phyloP scores from a whole-genome alignment of 2,888 invertebrate species.

The Leucophenga maculata region DNA sequence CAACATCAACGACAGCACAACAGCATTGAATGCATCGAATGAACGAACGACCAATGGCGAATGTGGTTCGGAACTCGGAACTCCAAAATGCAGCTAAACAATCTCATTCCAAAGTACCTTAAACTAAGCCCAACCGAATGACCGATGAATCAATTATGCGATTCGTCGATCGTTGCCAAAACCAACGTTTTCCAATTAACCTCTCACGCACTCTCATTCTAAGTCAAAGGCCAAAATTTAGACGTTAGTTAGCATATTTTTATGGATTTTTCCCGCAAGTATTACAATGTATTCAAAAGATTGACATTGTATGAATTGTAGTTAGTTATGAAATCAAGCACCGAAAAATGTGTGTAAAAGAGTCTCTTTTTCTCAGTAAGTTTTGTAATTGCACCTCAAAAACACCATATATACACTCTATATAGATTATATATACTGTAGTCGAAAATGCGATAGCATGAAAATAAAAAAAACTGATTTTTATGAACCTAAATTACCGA shows the following conservation, averaged over 20 bases:
- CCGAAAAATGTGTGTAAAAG: not conserved
- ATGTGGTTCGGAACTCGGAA: conserved; percentile 46
- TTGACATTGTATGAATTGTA: conserved; percentile 42
- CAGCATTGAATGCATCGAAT: conserved; percentile 37
- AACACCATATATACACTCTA: conserved; percentile 29
- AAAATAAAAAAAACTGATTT: conserved; percentile 9
- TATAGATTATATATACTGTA: conserved; percentile 34
- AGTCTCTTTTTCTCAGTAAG: conserved; percentile 40
- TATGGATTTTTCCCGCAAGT: conserved; percentile 48
- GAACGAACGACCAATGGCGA: not conserved
- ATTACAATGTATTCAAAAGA: conserved; percentile 19
- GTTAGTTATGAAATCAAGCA: conserved; percentile 36
- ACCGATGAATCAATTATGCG: not conserved
- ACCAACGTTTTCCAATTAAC: conserved; percentile 60
- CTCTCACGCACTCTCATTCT: conserved; percentile 54
- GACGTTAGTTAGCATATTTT: conserved; percentile 54
- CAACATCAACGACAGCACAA: conserved; percentile 3
- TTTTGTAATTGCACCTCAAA: conserved; percentile 39
- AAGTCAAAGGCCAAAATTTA: conserved; percentile 38
- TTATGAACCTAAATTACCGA: conserved; percentile 4
- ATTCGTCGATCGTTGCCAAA: conserved; percentile 37
- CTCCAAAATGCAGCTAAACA: conserved; percentile 32
- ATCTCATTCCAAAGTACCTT: conserved; percentile 32
- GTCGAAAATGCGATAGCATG: conserved; percentile 6
- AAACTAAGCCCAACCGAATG: conserved; percentile 52